Percentiles rank a stretch among this genome's conserved stretches.
These are phyloP conservation scores for Suricata suricatta DNA, from an alignment of 2,113 vertebrate species.

Conservation along the genomic window DNA sequence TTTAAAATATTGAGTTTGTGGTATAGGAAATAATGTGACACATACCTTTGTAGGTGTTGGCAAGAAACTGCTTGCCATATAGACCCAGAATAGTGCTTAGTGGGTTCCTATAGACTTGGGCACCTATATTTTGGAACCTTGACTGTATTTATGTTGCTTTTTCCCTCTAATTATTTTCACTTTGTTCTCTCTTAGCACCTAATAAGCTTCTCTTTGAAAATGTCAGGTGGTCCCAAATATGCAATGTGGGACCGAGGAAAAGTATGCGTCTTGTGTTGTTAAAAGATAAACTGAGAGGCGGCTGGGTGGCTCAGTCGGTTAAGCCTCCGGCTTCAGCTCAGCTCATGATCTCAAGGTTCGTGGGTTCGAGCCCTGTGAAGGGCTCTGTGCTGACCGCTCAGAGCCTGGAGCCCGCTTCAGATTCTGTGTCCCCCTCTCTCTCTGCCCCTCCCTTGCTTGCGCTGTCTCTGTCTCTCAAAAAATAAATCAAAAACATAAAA, in stretches of 20 bases:
- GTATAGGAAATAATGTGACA: background rate
- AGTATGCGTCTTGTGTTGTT: background rate
- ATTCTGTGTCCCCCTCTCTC: too few relatives aligned
- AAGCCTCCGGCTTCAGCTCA: too few relatives aligned
- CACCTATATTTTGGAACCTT: background rate
- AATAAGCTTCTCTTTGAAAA: slow-evolving; percentile 22
- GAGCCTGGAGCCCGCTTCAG: too few relatives aligned
- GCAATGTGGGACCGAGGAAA: background rate
- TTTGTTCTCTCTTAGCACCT: background rate
- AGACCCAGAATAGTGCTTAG: background rate
- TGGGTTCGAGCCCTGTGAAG: too few relatives aligned
- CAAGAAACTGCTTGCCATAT: rapidly evolving
- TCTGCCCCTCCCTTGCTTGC: too few relatives aligned
- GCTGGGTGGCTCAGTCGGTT: too few relatives aligned
- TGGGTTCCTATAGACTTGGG: background rate
- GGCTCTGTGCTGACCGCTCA: too few relatives aligned
- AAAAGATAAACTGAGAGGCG: background rate
- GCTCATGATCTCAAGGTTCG: too few relatives aligned
- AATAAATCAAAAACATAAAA: too few relatives aligned
- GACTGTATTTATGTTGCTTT: background rate
- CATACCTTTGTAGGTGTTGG: background rate
- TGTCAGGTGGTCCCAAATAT: background rate
- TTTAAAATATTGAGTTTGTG: background rate
- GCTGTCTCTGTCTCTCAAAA: too few relatives aligned
- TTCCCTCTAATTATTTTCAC: background rate